These are phyloP conservation scores for Drosophila saltans DNA, from an alignment of 1,140 invertebrate genomes.

Conservation along the genomic window DNA sequence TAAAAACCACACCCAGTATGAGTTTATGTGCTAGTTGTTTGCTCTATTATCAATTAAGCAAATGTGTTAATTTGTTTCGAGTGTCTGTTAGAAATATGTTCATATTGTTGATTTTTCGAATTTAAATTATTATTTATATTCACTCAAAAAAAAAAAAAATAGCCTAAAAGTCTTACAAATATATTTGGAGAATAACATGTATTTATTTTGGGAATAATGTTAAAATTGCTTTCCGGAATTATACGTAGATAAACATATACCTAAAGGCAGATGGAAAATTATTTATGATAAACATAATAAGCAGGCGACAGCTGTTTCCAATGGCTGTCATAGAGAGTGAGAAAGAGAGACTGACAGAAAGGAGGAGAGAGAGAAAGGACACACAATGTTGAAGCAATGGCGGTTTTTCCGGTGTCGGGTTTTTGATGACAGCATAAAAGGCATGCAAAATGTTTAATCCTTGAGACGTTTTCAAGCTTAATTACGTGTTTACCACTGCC, in stretches of 20 bases:
- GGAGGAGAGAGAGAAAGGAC: neutral
- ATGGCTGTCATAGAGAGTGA: constrained; percentile 42
- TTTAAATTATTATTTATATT: neutral
- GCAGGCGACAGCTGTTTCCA: constrained; percentile 72
- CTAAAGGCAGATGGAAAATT: constrained; percentile 68
- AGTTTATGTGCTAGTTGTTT: constrained; percentile 9
- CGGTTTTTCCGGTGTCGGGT: constrained; percentile 44
- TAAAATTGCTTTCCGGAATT: constrained; percentile 21
- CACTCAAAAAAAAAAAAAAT: neutral
- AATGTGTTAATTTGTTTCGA: neutral
- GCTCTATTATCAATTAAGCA: constrained; percentile 3
- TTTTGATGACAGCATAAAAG: constrained; percentile 63
- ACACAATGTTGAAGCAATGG: constrained; percentile 15
- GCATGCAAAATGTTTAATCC: constrained; percentile 70
- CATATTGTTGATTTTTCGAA: neutral
- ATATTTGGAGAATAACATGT: neutral
- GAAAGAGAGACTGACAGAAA: constrained; percentile 10
- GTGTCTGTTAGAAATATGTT: neutral
- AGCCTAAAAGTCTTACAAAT: neutral
- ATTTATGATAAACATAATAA: constrained; percentile 81
- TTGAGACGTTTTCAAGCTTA: constrained; percentile 72
- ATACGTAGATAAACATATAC: constrained; percentile 27
- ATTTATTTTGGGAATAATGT: constrained; percentile 15
- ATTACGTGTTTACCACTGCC: constrained; percentile 74
- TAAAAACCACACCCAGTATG: constrained; percentile 9